phyloP scores from a whole-genome alignment of 2,113 vertebrate genomes.

The Ictidomys tridecemlineatus region DNA sequence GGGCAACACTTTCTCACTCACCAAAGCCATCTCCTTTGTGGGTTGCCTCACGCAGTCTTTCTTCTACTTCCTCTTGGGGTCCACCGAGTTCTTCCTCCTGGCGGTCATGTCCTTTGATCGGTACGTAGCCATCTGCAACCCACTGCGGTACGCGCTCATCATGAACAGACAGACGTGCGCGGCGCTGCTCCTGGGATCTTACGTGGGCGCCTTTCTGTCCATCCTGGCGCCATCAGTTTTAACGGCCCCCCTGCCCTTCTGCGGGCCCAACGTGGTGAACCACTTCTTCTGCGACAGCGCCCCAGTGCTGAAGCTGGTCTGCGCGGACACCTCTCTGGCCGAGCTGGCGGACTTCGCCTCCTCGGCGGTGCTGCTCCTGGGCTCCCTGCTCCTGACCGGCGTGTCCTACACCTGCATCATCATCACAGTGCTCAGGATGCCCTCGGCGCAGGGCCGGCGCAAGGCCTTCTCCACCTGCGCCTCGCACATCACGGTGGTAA shows the following conservation, averaged over 20 bases:
- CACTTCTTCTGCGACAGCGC: slow-evolving; percentile 64
- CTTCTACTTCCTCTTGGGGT: slow-evolving; percentile 68
- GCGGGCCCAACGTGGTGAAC: slow-evolving; percentile 58
- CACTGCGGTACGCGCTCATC: slow-evolving; percentile 64
- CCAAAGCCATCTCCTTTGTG: slow-evolving; percentile 68
- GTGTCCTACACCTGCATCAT: slow-evolving; percentile 58
- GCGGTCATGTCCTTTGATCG: slow-evolving; percentile 73
- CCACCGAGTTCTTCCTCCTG: slow-evolving; percentile 73
- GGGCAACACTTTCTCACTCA: slow-evolving; percentile 13
- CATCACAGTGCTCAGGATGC: slow-evolving; percentile 28
- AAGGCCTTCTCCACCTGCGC: slow-evolving; percentile 63
- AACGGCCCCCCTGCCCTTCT: slow-evolving; percentile 62
- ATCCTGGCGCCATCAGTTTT: slow-evolving; percentile 27
- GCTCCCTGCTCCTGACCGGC: slow-evolving; percentile 44
- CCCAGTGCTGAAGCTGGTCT: slow-evolving; percentile 50
- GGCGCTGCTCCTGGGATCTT: slow-evolving; percentile 58
- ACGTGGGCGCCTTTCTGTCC: slow-evolving; percentile 57
- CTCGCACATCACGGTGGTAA: slow-evolving; percentile 58
- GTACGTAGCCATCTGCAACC: slow-evolving; percentile 69
- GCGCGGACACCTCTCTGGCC: slow-evolving; percentile 13
- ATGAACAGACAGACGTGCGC: slow-evolving; percentile 39
- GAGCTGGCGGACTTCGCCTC: slow-evolving; percentile 39
- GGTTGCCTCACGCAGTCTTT: slow-evolving; percentile 67
- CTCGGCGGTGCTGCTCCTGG: slow-evolving; percentile 48
- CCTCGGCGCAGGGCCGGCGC: slow-evolving; percentile 10